These are phyloP conservation scores for Sitophilus oryzae DNA, from an alignment of 1,140 invertebrate species.

Conservation along the genomic window DNA sequence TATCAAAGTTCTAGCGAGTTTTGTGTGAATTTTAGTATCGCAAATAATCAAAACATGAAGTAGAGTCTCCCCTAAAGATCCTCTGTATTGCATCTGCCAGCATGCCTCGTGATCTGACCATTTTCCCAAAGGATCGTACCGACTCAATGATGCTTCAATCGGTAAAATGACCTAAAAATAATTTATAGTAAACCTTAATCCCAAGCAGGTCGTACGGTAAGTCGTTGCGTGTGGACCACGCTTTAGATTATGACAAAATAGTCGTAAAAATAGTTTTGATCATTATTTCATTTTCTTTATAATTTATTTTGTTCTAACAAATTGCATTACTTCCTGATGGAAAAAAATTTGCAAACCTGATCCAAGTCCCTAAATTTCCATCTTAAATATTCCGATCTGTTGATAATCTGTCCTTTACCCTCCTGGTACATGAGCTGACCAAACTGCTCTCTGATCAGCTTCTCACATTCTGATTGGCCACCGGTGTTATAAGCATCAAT, in stretches of 20 bases:
- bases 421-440: constrained; percentile 83
- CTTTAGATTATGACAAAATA: no score
- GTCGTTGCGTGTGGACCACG: no score
- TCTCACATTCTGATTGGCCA: constrained; percentile 74
- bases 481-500: constrained; percentile 79
- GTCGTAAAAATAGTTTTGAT: no score
- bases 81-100: constrained; percentile 95
- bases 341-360: no score
- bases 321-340: no score
- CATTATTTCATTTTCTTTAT: no score
- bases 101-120: constrained; percentile 89
- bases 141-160: constrained; percentile 72
- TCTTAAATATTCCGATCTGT: constrained; percentile 81
- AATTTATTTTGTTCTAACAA: no score
- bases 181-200: no score
- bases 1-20: constrained; percentile 80
- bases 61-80: constrained; percentile 88
- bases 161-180: constrained; percentile 63
- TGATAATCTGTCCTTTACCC: constrained; percentile 81
- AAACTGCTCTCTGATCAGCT: constrained; percentile 82
- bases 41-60: constrained; percentile 93
- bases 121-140: constrained; percentile 75
- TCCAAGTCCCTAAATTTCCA: constrained; percentile 90
- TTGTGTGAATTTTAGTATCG: constrained; percentile 79
- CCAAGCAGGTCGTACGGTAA: no score